Evolutionary conservation across 2,888 invertebrate species (phyloP).

Genomic region (Sarcophaga carnaria): DNA sequence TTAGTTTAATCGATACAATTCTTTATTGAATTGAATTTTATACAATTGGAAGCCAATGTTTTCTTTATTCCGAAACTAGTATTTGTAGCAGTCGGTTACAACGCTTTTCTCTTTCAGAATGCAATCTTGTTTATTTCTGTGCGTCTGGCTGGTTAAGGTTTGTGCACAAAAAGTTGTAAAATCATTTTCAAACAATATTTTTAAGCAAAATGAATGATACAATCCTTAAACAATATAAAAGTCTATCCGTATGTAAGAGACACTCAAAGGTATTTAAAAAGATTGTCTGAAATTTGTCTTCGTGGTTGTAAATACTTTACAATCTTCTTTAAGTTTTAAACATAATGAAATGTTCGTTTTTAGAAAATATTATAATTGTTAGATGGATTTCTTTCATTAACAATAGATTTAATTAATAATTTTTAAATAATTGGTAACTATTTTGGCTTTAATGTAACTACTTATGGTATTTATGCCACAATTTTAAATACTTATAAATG

Average conservation of each 20-base stretch:
- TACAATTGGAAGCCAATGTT: constrained; percentile 39
- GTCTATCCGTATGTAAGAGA: not conserved
- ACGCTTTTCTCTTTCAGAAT: constrained; percentile 9
- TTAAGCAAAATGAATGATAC: not conserved
- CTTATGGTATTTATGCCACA: too few species aligned
- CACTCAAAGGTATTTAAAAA: not conserved
- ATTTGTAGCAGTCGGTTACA: constrained; percentile 14
- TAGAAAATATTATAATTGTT: not conserved
- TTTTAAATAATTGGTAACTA: too few species aligned
- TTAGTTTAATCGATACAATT: constrained; percentile 42
- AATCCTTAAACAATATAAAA: not conserved
- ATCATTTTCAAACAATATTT: constrained; percentile 47
- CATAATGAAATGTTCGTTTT: not conserved
- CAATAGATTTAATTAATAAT: too few species aligned
- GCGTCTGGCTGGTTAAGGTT: constrained; percentile 23
- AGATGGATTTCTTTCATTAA: too few species aligned
- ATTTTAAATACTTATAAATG: too few species aligned
- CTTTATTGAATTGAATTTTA: constrained; percentile 32
- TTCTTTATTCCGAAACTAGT: constrained; percentile 18
- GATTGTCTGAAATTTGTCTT: not conserved
- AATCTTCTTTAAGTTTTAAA: not conserved
- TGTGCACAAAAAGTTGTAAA: constrained; percentile 41
- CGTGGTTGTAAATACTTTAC: not conserved
- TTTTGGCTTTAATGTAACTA: too few species aligned
- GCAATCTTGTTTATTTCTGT: not conserved